Evolutionary conservation across 2,113 vertebrate genomes (phyloP).

Genomic region (Cephalopholis sonnerati): DNA sequence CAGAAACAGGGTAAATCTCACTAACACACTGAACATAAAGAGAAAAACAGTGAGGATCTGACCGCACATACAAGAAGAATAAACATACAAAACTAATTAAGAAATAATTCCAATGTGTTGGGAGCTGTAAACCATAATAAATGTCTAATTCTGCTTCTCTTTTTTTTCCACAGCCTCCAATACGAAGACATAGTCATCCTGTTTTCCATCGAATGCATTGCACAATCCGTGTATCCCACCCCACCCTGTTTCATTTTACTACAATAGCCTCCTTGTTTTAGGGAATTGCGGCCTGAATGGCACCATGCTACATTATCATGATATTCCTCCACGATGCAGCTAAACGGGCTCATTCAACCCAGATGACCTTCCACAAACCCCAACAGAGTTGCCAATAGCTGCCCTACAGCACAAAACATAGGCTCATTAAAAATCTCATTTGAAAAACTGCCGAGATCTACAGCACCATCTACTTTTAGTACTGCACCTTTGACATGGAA

Average conservation of each 20-base stretch:
- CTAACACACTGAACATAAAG: neutral
- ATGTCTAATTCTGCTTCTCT: constrained; percentile 25
- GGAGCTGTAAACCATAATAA: constrained; percentile 44
- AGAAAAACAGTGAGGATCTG: neutral
- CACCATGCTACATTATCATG: constrained; percentile 81
- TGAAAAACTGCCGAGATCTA: constrained; percentile 71
- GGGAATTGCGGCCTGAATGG: constrained; percentile 75
- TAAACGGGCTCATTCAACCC: constrained; percentile 79
- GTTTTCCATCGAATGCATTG: constrained; percentile 75
- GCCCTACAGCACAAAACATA: constrained; percentile 73
- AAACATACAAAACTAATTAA: constrained; percentile 41
- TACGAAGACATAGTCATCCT: constrained; percentile 64
- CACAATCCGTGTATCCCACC: constrained; percentile 67
- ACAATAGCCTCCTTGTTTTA: constrained; percentile 84
- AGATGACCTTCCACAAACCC: constrained; percentile 79
- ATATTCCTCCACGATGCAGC: constrained; percentile 79
- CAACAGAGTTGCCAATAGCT: constrained; percentile 73
- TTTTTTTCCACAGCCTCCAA: constrained; percentile 44
- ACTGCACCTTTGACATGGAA: constrained; percentile 73
- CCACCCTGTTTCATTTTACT: constrained; percentile 72
- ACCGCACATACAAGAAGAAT: constrained; percentile 13
- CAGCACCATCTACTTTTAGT: constrained; percentile 79
- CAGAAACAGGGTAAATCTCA: neutral
- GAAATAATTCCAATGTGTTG: constrained; percentile 43
- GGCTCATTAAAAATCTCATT: constrained; percentile 83